phyloP scores from a whole-genome alignment of 2,888 invertebrate species.

The Thecophora atra region DNA sequence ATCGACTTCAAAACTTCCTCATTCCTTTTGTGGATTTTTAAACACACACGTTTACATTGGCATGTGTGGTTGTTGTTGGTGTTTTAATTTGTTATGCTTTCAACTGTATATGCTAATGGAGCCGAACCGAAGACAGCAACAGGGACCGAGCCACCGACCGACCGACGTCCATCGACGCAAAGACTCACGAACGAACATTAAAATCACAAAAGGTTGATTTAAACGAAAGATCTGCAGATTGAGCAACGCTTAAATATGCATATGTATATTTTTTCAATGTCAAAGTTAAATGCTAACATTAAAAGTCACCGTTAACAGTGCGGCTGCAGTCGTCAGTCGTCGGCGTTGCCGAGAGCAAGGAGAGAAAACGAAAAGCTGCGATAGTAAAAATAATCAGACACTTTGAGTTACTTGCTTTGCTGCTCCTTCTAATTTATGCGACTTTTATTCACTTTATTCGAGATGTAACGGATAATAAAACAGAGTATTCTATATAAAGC shows the following conservation, averaged over 20 bases:
- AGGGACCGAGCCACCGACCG: neutral
- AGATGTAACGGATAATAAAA: no score
- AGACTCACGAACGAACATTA: constrained; percentile 27
- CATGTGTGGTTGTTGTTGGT: neutral
- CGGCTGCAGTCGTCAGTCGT: neutral
- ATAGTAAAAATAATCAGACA: neutral
- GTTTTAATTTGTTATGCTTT: neutral
- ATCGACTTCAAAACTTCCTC: neutral
- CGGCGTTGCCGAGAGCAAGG: neutral
- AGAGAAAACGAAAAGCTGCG: neutral
- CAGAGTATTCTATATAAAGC: no score
- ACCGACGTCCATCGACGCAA: neutral
- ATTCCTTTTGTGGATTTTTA: neutral
- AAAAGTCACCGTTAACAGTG: neutral
- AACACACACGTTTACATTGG: neutral
- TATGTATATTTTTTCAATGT: constrained; percentile 47
- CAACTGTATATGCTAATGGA: constrained; percentile 4
- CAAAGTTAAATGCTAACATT: constrained; percentile 44
- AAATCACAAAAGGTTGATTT: constrained; percentile 22
- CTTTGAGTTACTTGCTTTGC: neutral
- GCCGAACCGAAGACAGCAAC: neutral
- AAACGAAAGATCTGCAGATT: neutral
- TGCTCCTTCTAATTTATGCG: neutral
- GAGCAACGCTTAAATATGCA: neutral
- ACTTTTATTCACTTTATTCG: constrained; percentile 12